phyloP scores from a whole-genome alignment of 1,140 invertebrate genomes.

The Coboldia fuscipes region DNA sequence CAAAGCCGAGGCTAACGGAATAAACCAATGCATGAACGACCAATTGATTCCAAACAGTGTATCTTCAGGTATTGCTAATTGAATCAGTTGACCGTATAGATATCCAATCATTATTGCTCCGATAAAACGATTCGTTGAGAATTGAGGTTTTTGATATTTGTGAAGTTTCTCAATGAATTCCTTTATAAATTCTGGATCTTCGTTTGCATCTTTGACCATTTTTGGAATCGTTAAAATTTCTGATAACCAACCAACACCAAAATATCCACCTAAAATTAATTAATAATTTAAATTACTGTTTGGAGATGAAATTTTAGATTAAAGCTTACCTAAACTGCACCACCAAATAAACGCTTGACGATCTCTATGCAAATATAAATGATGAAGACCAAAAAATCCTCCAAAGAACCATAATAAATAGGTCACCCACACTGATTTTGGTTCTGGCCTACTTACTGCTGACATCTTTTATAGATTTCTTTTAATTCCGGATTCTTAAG shows the following conservation, averaged over 20 bases:
- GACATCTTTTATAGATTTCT: no score
- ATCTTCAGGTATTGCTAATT: constrained; percentile 54
- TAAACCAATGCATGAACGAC: constrained; percentile 39
- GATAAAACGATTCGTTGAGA: constrained; percentile 50
- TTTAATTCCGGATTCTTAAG: no score
- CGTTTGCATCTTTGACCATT: constrained; percentile 75
- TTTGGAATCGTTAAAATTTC: constrained; percentile 69
- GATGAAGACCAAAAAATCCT: constrained; percentile 72
- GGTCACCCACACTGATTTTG: constrained; percentile 46
- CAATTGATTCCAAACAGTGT: constrained; percentile 45
- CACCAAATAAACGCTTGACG: constrained; percentile 80
- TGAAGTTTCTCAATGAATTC: constrained; percentile 39
- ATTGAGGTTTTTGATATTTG: constrained; percentile 48
- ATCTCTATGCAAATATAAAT: constrained; percentile 73
- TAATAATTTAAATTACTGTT: not conserved
- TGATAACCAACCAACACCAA: constrained; percentile 64
- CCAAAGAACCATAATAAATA: constrained; percentile 74
- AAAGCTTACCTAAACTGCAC: constrained; percentile 27
- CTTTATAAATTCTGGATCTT: constrained; percentile 44
- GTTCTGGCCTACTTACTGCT: no score
- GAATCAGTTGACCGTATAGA: constrained; percentile 53
- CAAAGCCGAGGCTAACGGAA: constrained; percentile 48
- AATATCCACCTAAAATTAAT: constrained; percentile 49
- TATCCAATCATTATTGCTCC: constrained; percentile 58
- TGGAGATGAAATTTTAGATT: not conserved